Evolutionary conservation across 2,797 vertebrate genomes (phyloP).

Genomic region (Taeniopygia guttata): DNA sequence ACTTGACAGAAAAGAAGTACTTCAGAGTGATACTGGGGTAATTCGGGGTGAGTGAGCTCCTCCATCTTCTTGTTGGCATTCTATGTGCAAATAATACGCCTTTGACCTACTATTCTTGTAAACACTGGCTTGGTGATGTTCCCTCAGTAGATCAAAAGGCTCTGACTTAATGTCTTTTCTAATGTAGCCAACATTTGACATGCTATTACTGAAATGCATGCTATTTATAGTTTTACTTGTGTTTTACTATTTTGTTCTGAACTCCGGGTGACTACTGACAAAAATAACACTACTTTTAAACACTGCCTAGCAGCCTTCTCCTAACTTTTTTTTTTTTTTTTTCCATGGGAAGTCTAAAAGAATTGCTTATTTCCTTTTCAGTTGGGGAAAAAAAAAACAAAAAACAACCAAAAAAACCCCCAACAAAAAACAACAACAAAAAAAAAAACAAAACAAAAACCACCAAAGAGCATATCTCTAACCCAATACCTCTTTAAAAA

Average conservation of each 20-base stretch:
- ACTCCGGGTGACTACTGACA: not conserved
- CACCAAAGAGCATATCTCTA: not conserved
- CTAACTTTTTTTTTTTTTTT: not conserved
- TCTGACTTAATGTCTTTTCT: not conserved
- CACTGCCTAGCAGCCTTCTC: not conserved
- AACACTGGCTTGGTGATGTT: not conserved
- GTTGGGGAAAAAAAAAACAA: not conserved
- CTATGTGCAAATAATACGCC: not conserved
- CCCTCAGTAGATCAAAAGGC: not conserved
- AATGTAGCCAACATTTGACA: not conserved
- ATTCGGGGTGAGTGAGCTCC: not conserved
- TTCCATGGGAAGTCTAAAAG: not conserved
- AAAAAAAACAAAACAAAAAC: too few relatives aligned
- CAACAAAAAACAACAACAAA: too few relatives aligned
- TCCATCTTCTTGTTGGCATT: not conserved
- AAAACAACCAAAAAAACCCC: too few relatives aligned
- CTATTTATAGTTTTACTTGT: not conserved
- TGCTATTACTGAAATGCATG: not conserved
- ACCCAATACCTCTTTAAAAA: not conserved
- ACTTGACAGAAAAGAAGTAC: not conserved
- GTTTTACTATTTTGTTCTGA: not conserved
- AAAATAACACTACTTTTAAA: not conserved
- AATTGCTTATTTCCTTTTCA: not conserved
- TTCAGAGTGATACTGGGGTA: not conserved
- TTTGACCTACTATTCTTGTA: not conserved